A percentile compares a stretch with the other conserved stretches of the same genome.
Evolutionary conservation across 53 echinoderm and acorn worm species (phyloP).

Genomic region (Pentamera pediparva): DNA sequence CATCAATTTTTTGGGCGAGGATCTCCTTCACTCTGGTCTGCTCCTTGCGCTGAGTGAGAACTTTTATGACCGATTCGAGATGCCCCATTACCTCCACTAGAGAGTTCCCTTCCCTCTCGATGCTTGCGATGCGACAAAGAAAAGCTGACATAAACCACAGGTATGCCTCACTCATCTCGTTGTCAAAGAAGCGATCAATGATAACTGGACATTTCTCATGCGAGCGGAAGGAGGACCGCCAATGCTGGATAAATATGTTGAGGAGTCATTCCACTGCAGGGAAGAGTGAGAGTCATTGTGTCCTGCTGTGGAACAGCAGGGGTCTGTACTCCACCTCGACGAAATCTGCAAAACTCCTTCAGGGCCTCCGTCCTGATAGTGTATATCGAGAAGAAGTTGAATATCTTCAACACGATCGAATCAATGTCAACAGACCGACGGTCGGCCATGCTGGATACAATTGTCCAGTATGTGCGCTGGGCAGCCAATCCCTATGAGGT

Average conservation of each 20-base stretch:
- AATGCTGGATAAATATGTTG: background rate
- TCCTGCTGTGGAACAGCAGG: conserved; percentile 1
- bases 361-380: background rate
- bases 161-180: conserved; percentile 7
- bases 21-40: conserved; percentile 1
- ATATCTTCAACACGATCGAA: conserved; percentile 1
- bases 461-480: conserved; percentile 10
- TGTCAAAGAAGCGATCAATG: background rate
- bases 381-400: conserved; percentile 1
- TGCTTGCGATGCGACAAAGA: background rate
- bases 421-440: background rate
- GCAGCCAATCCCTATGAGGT: background rate
- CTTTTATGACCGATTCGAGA: background rate
- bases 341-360: conserved; percentile 2
- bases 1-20: background rate
- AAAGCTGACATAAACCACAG: background rate
- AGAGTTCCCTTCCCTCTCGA: conserved; percentile 15
- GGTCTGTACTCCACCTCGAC: background rate
- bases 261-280: conserved; percentile 1
- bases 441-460: conserved; percentile 9
- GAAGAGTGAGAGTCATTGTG: background rate
- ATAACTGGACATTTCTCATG: background rate
- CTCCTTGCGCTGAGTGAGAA: background rate
- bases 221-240: background rate
- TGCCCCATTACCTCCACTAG: background rate